Conservation (phyloP, 2,113 vertebrate species). For the Accipiter cooperii region DNA sequence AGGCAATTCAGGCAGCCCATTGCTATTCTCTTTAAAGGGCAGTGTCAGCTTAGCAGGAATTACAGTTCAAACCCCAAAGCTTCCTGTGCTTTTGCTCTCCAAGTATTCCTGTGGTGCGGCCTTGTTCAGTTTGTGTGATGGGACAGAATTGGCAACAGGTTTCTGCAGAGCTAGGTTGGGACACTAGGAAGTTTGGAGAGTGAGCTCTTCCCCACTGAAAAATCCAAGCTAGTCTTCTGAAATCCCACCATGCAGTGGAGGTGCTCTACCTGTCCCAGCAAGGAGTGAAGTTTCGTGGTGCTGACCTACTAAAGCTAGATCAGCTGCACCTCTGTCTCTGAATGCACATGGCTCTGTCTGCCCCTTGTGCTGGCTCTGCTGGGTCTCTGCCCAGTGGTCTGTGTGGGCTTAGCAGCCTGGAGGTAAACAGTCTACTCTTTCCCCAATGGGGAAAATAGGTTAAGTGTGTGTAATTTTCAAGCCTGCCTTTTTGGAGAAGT, state of each 20-base stretch:
- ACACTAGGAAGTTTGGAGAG: not conserved
- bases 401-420: not conserved
- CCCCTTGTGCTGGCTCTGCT: not conserved
- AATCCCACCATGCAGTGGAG: no score
- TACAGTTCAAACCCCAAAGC: not conserved
- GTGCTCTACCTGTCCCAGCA: not conserved
- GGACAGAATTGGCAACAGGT: not conserved
- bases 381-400: not conserved
- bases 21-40: not conserved
- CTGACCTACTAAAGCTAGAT: not conserved
- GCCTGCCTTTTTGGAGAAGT: not conserved
- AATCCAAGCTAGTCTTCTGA: not conserved
- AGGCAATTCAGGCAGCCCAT: not conserved
- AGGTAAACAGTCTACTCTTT: not conserved
- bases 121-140: not conserved
- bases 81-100: not conserved
- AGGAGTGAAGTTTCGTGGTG: not conserved
- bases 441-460: not conserved
- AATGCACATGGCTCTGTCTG: fast-evolving
- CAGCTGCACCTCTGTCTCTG: not conserved
- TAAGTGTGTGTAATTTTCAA: not conserved
- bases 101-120: not conserved
- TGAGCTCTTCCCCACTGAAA: not conserved
- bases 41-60: not conserved
- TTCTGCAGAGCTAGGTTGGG: not conserved